Evolutionary conservation across 2,113 vertebrate genomes (phyloP), one percentile per base, ranked within the genome.

Genomic region (Morone chrysops): DNA sequence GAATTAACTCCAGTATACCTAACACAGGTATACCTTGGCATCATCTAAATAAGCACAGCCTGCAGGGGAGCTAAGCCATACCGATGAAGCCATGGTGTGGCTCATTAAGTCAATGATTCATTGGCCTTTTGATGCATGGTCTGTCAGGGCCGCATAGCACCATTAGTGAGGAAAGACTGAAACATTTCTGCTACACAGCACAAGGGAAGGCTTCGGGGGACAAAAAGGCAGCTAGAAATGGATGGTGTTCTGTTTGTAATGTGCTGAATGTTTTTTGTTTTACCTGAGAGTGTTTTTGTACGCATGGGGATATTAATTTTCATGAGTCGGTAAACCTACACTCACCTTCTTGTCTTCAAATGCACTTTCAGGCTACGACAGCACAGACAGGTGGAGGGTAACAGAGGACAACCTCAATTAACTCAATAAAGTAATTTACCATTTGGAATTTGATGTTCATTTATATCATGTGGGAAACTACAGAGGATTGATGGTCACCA

Each of bases 41-140:
- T 61, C 63, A 79, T 83, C 74, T 88, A 75, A 80, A 87, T 68
- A 86, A 90, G 51, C 66, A 63, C 8, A 0, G 62, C 79, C 84
- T 71, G 50, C 12, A 62, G 84, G 66, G 40, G n/a, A 20, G 50
- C 50, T 43, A 47, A 65, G 68, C 25, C 54, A 47, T 41, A 77
- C 70, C 54, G 77, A 89, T 87, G 84, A 72, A 47, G 59, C 60
- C 43, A 5, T 12, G 18, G 18, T 80, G 53, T 40, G 89, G 75
- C 82, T 89, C 88, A 91, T 90, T 90, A 84, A 82, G 80, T 84
- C 67, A 83, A 77, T 83, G 91, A 87, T 83, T 72, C 54, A 86
- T 45, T 48, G 68, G 80, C 47, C 69, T 54, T 69, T 72, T 84
- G 86, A 88, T 78, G 85, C 75, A 90, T 83, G 66, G 72, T 48